Evolutionary conservation across 2,888 invertebrate species (phyloP), one percentile per base, ranked within the genome.

Genomic region (Phymatocera aterrima): DNA sequence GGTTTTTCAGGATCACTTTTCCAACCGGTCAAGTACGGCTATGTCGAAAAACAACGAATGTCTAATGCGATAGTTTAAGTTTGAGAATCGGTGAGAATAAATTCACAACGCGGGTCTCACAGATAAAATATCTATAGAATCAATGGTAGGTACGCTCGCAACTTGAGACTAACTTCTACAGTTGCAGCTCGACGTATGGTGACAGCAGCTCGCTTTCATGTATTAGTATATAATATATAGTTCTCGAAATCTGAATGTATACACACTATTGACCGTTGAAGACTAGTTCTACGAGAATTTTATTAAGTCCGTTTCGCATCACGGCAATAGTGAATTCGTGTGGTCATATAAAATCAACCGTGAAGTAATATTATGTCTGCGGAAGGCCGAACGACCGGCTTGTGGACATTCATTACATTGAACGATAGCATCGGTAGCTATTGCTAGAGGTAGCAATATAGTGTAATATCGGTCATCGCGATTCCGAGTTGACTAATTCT

Each of bases 271-370:
- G 24, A 57, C 57, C 24, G 12, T 57, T 34, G 64, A 34, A 34
- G 64, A 34, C 15, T 18, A 18, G 18, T 18, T 64, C n/a, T 64
- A 46, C 46, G 46, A 46, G 15, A n/a, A 6, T n/a, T 68, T 68
- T 68, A 68, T 68, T 68, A 24, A 68, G 68, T 43, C 40, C 46
- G 46, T 46, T 46, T 10, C 43, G 46, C 46, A 46, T 28, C 18
- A 34, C 10, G 43, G 43, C 18, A 28, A 68, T 68, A 43, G 46
- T 28, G 68, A 68, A 68, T 68, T 68, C 68, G 46, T 24, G 34
- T 18, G 68, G 43, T 68, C 68, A 46, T 68, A 68, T 68, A 43
- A 68, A 68, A n/a, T 18, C 57, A 28, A 15, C 28, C 28, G 28
- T 57, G 28, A 15, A 12, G 28, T 28, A 57, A 57, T 57, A 40